Conservation (phyloP, 1,140 invertebrate genomes). For the Condylostylus longicornis region DNA sequence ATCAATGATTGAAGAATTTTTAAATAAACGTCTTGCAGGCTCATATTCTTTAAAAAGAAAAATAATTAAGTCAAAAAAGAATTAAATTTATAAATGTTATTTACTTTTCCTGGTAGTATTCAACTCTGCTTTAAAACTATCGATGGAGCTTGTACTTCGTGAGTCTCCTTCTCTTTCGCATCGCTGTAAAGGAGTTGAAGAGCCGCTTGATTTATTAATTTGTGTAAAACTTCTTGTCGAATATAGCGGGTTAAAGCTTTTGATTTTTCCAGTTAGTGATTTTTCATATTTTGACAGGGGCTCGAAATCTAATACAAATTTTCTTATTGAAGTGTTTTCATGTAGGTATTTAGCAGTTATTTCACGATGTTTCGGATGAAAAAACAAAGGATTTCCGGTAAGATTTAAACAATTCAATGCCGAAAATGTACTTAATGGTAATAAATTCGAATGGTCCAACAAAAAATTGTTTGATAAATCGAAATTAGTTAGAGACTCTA, state of each 20-base stretch:
- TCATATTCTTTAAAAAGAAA: no score
- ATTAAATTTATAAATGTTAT: no score
- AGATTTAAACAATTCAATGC: conserved; percentile 39
- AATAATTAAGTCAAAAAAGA: no score
- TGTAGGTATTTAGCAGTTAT: conserved; percentile 40
- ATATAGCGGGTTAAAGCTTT: no score
- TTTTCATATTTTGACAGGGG: conserved; percentile 39
- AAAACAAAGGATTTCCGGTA: conserved; percentile 44
- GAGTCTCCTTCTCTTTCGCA: conserved; percentile 13
- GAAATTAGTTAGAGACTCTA: conserved; percentile 39
- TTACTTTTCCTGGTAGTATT: no score
- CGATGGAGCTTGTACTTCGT: conserved; percentile 21
- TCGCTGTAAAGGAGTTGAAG: background rate
- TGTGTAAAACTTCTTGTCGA: background rate
- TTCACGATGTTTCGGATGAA: conserved; percentile 40
- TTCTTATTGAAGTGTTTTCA: conserved; percentile 35
- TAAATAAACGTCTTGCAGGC: no score
- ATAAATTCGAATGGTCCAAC: conserved; percentile 39
- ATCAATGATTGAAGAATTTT: no score
- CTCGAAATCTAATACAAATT: conserved; percentile 42
- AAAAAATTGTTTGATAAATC: conserved; percentile 48
- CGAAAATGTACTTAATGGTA: conserved; percentile 38
- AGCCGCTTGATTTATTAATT: conserved; percentile 2
- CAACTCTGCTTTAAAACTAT: conserved; percentile 14
- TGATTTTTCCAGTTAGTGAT: conserved; percentile 31